Evolutionary conservation across 2,888 invertebrate genomes (phyloP).

Genomic region (Aphodius granarius): DNA sequence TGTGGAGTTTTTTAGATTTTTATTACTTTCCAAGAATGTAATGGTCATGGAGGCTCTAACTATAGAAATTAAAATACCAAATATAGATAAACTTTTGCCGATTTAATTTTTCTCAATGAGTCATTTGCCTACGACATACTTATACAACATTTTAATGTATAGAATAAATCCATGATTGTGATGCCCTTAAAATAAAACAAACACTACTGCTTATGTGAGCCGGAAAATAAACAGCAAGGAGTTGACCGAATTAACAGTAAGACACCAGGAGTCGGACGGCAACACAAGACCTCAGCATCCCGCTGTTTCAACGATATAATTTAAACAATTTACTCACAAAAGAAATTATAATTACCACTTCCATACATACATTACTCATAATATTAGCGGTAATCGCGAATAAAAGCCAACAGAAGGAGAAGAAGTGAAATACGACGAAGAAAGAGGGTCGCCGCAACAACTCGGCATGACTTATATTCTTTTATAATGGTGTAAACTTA

Average conservation of each 20-base stretch:
- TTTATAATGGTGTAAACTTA: slow-evolving; percentile 56
- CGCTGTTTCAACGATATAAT: slow-evolving; percentile 30
- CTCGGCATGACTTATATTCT: slow-evolving; percentile 53
- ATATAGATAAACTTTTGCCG: no score
- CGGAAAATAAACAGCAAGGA: neutral
- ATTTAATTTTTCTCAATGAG: no score
- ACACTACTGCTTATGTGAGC: no score
- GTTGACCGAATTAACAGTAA: neutral
- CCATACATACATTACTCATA: slow-evolving; percentile 51
- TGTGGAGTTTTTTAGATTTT: no score
- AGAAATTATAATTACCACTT: slow-evolving; percentile 47
- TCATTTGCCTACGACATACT: no score
- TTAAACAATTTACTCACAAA: slow-evolving; percentile 35
- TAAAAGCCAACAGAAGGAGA: neutral
- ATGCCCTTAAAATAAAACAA: no score
- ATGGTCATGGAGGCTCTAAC: no score
- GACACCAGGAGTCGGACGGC: neutral
- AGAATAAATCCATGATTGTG: no score
- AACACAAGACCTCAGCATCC: slow-evolving; percentile 23
- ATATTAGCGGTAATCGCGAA: slow-evolving; percentile 31
- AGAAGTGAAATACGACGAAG: neutral
- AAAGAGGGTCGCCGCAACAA: slow-evolving; percentile 2
- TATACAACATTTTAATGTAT: no score
- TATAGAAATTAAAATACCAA: no score
- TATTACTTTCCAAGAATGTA: no score